These are phyloP conservation scores for Calidris pugnax DNA, from an alignment of 2,113 vertebrate genomes.

Conservation along the genomic window DNA sequence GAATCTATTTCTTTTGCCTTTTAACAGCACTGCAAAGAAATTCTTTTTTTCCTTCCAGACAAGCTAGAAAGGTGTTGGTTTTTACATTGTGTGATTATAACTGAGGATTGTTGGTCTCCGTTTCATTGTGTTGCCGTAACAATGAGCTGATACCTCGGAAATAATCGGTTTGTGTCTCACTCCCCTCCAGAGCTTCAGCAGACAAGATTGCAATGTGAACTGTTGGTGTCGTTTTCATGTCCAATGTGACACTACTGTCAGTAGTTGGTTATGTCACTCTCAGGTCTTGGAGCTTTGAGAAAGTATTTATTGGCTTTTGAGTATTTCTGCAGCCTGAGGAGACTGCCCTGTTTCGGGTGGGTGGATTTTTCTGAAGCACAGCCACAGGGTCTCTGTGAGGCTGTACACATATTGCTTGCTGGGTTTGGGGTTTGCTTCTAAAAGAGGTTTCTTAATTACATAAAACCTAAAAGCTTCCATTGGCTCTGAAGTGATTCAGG, in stretches of 20 bases:
- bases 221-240: not conserved
- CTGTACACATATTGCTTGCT: not conserved
- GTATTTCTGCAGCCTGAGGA: not conserved
- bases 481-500: not conserved
- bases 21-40: not conserved
- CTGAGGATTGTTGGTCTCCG: not conserved
- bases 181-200: not conserved
- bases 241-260: not conserved
- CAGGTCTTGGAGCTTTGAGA: not conserved
- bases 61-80: not conserved
- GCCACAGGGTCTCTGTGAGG: not conserved
- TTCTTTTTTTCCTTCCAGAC: not conserved
- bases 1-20: conserved; percentile 1
- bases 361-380: not conserved
- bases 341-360: not conserved
- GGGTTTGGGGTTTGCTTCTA: not conserved
- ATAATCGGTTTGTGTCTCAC: not conserved
- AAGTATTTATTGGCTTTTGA: not conserved
- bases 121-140: not conserved
- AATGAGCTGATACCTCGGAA: not conserved
- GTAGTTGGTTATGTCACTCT: not conserved
- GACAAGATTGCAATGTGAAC: not conserved
- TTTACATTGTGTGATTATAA: not conserved
- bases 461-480: not conserved
- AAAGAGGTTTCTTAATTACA: not conserved